Percentiles rank a stretch among this genome's conserved stretches.
Conservation (phyloP, 2,113 vertebrate genomes). For the Hippoglossus stenolepis region DNA sequence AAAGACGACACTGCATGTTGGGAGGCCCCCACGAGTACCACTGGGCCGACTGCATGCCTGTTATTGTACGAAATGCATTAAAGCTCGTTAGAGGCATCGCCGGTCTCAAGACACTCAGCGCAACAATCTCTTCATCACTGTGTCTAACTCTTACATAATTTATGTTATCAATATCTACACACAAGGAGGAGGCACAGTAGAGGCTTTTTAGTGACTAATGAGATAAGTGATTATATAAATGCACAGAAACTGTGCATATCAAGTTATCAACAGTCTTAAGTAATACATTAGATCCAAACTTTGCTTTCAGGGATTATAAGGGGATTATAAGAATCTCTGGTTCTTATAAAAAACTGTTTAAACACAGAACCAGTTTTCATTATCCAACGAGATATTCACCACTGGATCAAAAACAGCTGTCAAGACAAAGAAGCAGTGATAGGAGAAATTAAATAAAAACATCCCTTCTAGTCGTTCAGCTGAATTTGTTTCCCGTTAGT, state of each 20-base stretch:
- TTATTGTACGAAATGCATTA: conserved; percentile 39
- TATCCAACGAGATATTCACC: no score
- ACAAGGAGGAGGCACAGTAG: neutral
- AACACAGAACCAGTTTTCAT: no score
- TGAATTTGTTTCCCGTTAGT: neutral
- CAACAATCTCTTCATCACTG: neutral
- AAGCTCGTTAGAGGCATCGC: neutral
- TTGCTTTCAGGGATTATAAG: no score
- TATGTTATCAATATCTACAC: conserved; percentile 29
- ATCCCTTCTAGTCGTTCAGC: neutral
- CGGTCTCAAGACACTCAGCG: conserved; percentile 9
- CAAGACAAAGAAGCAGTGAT: no score
- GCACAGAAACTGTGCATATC: neutral
- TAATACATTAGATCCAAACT: no score
- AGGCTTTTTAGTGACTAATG: neutral
- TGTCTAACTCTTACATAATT: neutral
- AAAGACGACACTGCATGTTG: conserved; percentile 97
- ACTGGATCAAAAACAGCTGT: no score
- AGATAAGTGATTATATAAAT: neutral
- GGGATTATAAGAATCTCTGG: no score
- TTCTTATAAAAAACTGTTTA: no score
- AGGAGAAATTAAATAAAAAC: no score
- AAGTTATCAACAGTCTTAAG: no score
- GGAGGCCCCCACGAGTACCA: conserved; percentile 99
- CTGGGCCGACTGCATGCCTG: conserved; percentile 94